Base-by-base conservation (phyloP, 2,797 vertebrate species). In the Tiaroga cobitis region DNA sequence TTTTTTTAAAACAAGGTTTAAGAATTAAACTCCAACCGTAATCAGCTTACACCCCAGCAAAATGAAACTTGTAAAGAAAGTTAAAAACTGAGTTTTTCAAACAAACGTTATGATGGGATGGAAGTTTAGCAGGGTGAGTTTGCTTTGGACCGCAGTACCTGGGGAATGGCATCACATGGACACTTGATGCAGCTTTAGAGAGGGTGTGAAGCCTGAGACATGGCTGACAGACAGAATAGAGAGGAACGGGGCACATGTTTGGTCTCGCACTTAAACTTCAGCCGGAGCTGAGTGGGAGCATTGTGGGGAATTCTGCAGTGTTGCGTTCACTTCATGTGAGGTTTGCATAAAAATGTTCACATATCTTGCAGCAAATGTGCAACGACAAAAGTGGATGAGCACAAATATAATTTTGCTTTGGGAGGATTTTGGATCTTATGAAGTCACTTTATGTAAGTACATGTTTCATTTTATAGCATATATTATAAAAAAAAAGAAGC, bases 11-110 rank as follows among this genome's bases (percentile, higher is more conserved):
- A 70, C 79, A 59, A 34, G 65, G 61, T 82, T 85, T 67, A 82
- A 73, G 65, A 81, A 80, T 87, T 83, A 87, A 80, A 87, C 82
- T 59, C 21, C 41, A 85, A 9, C 63, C 21, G 18, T 80, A 80
- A 85, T 85, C 77, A 85, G 56, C 56, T 80, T 65, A 80, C 77
- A 61, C 54, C 24, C 56, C 54, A 19, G 51, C 29, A 39, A 32
- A 75, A 80, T 82, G 34, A 76, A 80, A 68, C 67, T 49, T 56
- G 19, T 61, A 37, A 67, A 74, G 41, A 83, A 67, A 67, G 82
- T 74, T 46, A 76, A 59, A 85, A 80, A 73, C 63, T 29, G 46
- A 61, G 68, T 77, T 78, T 87, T 80, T 39, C 51, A 78, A 59
- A 59, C 65, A 69, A 49, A 81, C 72, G 54, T 85, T 32, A 19